These are phyloP conservation scores for Dendrophyllia cribrosa DNA, from an alignment of 64 coral and sea anemone species.

Conservation along the genomic window DNA sequence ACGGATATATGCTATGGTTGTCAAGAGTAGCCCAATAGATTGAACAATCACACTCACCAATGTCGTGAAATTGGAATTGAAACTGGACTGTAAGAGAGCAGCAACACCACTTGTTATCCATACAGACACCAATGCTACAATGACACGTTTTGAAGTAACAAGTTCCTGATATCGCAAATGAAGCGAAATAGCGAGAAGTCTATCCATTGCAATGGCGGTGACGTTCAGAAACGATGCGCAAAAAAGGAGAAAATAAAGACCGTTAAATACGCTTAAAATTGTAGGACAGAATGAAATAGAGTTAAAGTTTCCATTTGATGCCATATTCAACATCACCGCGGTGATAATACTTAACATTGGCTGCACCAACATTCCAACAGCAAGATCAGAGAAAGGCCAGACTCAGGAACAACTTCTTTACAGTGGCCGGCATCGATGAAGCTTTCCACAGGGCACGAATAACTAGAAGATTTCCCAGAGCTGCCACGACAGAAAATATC, in stretches of 20 bases:
- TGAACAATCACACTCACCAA: neutral
- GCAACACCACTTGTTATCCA: neutral
- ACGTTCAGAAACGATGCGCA: neutral
- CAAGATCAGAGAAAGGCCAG: neutral
- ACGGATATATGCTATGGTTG: neutral
- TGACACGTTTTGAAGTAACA: neutral
- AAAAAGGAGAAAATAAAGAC: neutral
- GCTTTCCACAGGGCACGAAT: neutral
- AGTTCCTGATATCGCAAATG: neutral
- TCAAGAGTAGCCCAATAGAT: neutral
- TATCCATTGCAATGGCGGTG: neutral
- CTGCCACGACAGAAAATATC: neutral
- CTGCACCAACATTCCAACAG: neutral
- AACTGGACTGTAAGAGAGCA: neutral
- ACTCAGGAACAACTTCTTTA: neutral
- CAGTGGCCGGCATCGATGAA: neutral
- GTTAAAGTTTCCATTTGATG: neutral
- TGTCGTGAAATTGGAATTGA: neutral
- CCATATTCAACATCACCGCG: neutral
- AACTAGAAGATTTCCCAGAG: neutral
- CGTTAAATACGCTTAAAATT: neutral
- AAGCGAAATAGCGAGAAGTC: neutral
- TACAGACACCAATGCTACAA: neutral
- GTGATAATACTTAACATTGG: neutral
- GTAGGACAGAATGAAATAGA: neutral